These are phyloP conservation scores for Chymomyza costata DNA, from an alignment of 1,140 invertebrate genomes.

Conservation along the genomic window DNA sequence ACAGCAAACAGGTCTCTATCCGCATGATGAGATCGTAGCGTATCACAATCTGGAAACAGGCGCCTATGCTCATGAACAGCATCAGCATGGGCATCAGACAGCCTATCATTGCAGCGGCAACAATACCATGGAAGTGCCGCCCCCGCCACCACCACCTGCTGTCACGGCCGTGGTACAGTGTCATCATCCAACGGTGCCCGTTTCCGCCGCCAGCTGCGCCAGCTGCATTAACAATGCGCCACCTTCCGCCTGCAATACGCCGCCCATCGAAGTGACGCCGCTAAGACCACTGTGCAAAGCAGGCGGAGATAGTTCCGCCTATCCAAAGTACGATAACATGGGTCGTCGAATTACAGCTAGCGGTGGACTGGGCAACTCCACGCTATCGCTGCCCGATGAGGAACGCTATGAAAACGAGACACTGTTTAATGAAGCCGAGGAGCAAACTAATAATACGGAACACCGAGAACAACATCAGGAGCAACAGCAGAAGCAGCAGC, in stretches of 20 bases:
- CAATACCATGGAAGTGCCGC: constrained; percentile 55
- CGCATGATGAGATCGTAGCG: constrained; percentile 71
- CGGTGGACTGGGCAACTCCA: constrained; percentile 81
- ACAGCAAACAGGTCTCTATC: constrained; percentile 51
- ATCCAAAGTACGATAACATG: constrained; percentile 89
- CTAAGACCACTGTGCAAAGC: constrained; percentile 47
- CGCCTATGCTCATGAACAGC: constrained; percentile 32
- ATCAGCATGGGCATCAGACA: constrained; percentile 19
- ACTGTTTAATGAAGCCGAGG: constrained; percentile 58
- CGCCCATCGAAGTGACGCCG: constrained; percentile 52
- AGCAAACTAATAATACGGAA: constrained; percentile 15
- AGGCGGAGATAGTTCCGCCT: constrained; percentile 42
- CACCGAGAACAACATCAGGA: constrained; percentile 25
- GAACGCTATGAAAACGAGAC: constrained; percentile 62
- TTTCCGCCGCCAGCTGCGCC: constrained; percentile 57
- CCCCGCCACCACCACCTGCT: constrained; percentile 57
- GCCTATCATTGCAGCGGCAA: constrained; percentile 23
- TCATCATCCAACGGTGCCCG: constrained; percentile 39
- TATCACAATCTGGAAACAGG: constrained; percentile 70
- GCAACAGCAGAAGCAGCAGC: constrained; percentile 16
- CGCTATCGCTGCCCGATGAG: constrained; percentile 84
- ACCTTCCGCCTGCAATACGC: constrained; percentile 68
- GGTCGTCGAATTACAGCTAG: constrained; percentile 90
- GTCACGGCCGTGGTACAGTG: constrained; percentile 60
- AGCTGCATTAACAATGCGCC: constrained; percentile 75